These are phyloP conservation scores for Halocynthia roretzi DNA, from an alignment of 23 tunicate species.

Conservation along the genomic window DNA sequence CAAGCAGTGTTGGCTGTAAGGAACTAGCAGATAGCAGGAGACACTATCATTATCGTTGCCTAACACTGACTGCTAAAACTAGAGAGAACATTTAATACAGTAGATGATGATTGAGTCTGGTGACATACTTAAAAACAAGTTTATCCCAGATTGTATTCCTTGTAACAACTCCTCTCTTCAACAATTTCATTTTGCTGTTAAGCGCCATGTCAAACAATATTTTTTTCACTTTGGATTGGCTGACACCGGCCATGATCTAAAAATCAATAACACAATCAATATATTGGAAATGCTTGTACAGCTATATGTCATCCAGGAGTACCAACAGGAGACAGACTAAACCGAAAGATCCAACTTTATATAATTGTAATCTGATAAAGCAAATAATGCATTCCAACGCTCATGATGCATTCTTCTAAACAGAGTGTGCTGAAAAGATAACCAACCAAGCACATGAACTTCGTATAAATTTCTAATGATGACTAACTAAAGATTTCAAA, in stretches of 20 bases:
- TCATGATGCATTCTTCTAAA: not conserved
- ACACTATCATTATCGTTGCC: too few species aligned
- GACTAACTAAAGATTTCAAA: not conserved
- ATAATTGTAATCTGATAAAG: too few species aligned
- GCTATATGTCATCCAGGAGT: too few species aligned
- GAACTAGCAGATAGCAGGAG: too few species aligned
- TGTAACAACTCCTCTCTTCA: constrained; percentile 65
- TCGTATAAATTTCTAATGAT: not conserved
- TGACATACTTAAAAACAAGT: constrained; percentile 66
- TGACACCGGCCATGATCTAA: constrained; percentile 57
- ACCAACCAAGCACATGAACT: not conserved
- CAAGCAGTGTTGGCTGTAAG: too few species aligned
- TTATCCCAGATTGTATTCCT: constrained; percentile 89
- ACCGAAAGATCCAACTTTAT: not conserved
- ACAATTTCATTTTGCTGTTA: constrained; percentile 31
- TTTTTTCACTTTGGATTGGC: constrained; percentile 47
- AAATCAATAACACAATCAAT: not conserved
- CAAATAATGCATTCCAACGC: not conserved
- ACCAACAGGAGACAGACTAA: too few species aligned
- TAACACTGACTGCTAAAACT: too few species aligned
- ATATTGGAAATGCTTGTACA: too few species aligned
- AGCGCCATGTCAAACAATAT: constrained; percentile 48
- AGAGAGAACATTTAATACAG: too few species aligned
- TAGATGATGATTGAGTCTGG: too few species aligned
- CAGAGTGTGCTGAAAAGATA: not conserved